Evolutionary conservation across 2,797 vertebrate species (phyloP).

Genomic region (Oreortyx pictus): DNA sequence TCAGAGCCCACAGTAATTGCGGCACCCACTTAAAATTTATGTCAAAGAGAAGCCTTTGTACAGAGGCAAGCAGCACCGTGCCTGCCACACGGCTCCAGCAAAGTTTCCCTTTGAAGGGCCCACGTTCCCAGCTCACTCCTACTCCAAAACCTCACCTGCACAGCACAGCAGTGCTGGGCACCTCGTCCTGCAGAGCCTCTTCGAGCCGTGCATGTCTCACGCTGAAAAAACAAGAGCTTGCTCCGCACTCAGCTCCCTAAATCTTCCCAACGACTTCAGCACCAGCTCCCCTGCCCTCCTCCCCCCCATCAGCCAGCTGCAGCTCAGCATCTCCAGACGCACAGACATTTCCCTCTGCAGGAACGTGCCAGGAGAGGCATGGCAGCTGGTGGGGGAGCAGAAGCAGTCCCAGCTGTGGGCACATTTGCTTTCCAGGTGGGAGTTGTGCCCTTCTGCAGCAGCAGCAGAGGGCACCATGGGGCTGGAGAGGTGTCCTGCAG

Average conservation of each 20-base stretch:
- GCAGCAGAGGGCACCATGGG: fast-evolving
- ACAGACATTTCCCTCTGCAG: fast-evolving
- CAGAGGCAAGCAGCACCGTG: neutral
- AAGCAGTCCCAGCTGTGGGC: neutral
- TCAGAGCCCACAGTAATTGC: constrained; percentile 1
- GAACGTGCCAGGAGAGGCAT: neutral
- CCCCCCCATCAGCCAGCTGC: neutral
- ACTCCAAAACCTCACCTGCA: neutral
- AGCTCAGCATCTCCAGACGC: neutral
- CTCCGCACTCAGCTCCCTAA: neutral
- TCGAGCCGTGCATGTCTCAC: neutral
- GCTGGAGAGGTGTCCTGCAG: fast-evolving
- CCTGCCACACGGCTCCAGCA: neutral
- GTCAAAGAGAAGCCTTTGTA: neutral
- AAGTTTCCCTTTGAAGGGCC: neutral
- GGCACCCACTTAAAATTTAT: neutral
- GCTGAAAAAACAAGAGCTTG: neutral
- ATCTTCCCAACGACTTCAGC: neutral
- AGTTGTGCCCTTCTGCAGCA: neutral
- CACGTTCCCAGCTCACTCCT: fast-evolving
- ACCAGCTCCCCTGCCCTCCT: neutral
- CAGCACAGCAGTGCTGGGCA: neutral
- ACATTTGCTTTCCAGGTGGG: neutral
- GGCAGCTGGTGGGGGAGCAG: neutral
- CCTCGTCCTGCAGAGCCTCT: neutral